Conservation (phyloP, 2,888 invertebrate genomes). For the Panzeria rudis region DNA sequence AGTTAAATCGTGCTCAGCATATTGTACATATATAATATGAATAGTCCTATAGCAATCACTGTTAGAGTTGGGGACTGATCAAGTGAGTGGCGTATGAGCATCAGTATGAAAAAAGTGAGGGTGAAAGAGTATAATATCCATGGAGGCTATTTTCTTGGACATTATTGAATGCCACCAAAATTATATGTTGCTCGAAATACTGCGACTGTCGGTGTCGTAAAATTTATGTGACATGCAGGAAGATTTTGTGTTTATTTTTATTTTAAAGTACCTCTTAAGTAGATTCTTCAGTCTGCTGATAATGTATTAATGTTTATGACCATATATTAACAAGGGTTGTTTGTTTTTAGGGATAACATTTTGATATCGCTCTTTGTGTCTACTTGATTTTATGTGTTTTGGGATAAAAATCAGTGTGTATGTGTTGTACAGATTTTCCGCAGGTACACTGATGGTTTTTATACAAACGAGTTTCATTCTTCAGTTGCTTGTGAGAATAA, state of each 20-base stretch:
- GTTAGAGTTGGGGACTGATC: too few species aligned
- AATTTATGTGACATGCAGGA: constrained; percentile 23
- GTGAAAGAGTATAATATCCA: too few species aligned
- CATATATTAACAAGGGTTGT: constrained; percentile 24
- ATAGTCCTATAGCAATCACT: too few species aligned
- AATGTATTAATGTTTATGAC: constrained; percentile 36
- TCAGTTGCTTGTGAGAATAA: neutral
- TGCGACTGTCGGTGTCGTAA: too few species aligned
- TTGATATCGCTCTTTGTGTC: constrained; percentile 1
- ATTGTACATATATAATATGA: neutral
- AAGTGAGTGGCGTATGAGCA: too few species aligned
- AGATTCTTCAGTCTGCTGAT: constrained; percentile 26
- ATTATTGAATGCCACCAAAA: too few species aligned
- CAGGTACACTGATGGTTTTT: constrained; percentile 13
- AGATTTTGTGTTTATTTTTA: constrained; percentile 46
- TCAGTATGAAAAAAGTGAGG: too few species aligned
- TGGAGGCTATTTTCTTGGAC: too few species aligned
- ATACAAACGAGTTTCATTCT: neutral
- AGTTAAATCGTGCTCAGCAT: neutral
- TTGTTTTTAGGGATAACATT: constrained; percentile 3
- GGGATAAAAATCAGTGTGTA: neutral
- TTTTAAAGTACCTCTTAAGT: constrained; percentile 29
- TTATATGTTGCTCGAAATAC: too few species aligned
- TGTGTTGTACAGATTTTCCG: constrained; percentile 12
- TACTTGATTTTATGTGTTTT: neutral